Percentiles rank a stretch among this genome's conserved stretches.
Conservation (phyloP, 1,140 invertebrate genomes). For the Macrobrachium rosenbergii region DNA sequence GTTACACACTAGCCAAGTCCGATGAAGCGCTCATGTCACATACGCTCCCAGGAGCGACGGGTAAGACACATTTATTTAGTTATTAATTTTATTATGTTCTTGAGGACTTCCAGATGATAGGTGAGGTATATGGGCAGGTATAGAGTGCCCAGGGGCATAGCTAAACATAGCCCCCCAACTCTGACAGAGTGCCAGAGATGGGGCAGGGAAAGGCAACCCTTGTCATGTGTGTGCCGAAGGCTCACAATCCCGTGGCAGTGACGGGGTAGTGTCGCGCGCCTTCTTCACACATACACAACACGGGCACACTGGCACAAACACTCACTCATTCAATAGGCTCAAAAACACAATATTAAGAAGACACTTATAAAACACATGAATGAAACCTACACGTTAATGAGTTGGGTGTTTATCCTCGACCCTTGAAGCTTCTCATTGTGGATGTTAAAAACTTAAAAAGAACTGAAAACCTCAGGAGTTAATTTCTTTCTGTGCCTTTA, state of each 20-base stretch:
- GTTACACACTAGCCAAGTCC: too few relatives aligned
- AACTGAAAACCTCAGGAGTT: constrained; percentile 13
- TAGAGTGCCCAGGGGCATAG: constrained; percentile 33
- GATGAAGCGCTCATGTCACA: neutral
- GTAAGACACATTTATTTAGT: neutral
- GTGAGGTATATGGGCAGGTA: constrained; percentile 40
- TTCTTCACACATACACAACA: neutral
- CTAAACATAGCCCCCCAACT: constrained; percentile 42
- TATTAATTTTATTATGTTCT: neutral
- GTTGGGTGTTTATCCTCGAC: constrained; percentile 32
- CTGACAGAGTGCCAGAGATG: constrained; percentile 44
- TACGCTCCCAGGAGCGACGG: constrained; percentile 17
- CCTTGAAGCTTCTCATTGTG: constrained; percentile 29
- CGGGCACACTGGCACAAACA: constrained; percentile 8
- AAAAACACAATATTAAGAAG: constrained; percentile 6
- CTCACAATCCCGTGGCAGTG: constrained; percentile 20
- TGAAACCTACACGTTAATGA: constrained; percentile 43
- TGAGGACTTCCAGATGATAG: constrained; percentile 21
- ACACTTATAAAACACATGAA: too few relatives aligned
- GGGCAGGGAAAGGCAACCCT: constrained; percentile 23
- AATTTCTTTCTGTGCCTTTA: neutral
- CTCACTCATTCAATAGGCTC: constrained; percentile 17
- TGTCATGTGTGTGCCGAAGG: constrained; percentile 17
- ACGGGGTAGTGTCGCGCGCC: neutral
- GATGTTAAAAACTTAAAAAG: neutral